These are phyloP conservation scores for Caradrina clavipalpis DNA, from an alignment of 2,888 invertebrate genomes.

Conservation along the genomic window DNA sequence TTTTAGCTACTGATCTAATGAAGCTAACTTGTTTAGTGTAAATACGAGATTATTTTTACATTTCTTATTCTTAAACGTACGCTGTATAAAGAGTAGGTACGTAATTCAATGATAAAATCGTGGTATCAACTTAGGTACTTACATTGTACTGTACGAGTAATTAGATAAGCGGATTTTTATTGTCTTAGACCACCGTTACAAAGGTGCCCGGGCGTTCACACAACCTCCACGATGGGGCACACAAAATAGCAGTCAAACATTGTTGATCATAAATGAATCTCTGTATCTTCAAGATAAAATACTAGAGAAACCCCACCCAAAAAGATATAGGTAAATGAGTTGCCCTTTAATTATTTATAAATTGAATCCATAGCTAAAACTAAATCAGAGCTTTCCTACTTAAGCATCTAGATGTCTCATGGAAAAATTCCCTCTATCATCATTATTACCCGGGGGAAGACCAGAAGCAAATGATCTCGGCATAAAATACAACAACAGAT, in stretches of 20 bases:
- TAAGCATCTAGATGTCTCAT: no score
- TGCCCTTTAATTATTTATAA: no score
- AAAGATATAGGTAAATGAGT: background rate
- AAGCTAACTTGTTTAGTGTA: constrained; percentile 30
- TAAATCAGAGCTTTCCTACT: no score
- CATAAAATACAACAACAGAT: background rate
- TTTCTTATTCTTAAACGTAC: constrained; percentile 17
- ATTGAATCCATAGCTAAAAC: no score
- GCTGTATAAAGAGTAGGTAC: constrained; percentile 20
- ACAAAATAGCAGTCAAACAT: constrained; percentile 1
- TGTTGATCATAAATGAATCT: no score
- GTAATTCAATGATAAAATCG: constrained; percentile 43
- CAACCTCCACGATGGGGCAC: background rate
- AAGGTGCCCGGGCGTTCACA: background rate
- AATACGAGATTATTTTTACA: constrained; percentile 9
- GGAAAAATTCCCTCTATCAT: no score
- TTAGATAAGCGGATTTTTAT: constrained; percentile 49
- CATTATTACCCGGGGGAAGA: background rate
- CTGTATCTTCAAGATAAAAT: no score
- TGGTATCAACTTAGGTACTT: constrained; percentile 34
- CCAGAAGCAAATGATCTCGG: background rate
- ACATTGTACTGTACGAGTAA: constrained; percentile 47
- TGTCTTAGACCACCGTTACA: constrained; percentile 9
- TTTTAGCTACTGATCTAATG: constrained; percentile 19
- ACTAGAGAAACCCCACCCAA: background rate